These are phyloP conservation scores for Caretta caretta DNA, from an alignment of 2,113 vertebrate genomes.

Conservation along the genomic window DNA sequence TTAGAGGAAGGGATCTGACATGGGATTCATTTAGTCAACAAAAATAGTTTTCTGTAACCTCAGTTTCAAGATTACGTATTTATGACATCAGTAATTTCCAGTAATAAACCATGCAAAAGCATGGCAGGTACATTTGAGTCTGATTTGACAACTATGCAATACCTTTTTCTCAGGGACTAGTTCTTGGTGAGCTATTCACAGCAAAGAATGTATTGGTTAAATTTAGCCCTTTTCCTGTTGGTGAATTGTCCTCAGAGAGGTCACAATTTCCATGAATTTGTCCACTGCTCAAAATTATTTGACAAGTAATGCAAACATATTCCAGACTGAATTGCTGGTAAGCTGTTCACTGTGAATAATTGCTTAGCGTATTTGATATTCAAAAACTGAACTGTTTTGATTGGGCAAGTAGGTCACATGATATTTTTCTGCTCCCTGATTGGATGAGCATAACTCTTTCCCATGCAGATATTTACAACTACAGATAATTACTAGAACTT, in stretches of 20 bases:
- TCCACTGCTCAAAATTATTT: constrained; percentile 44
- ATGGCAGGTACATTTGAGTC: background rate
- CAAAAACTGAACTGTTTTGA: constrained; percentile 23
- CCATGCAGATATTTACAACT: background rate
- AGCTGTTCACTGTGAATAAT: constrained; percentile 7
- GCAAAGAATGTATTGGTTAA: background rate
- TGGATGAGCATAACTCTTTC: background rate
- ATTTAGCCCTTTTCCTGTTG: constrained; percentile 28
- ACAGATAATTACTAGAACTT: background rate
- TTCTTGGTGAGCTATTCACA: background rate
- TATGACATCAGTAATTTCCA: background rate
- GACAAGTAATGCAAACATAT: constrained; percentile 15
- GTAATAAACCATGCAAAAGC: constrained; percentile 23
- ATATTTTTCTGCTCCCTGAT: background rate
- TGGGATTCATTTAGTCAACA: background rate
- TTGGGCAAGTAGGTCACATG: background rate
- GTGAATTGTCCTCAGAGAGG: constrained; percentile 42
- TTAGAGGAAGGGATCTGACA: background rate
- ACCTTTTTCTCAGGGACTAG: constrained; percentile 3
- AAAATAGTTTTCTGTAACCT: constrained; percentile 1
- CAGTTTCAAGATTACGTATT: background rate
- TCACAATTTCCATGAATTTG: constrained; percentile 24
- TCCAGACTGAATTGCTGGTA: background rate
- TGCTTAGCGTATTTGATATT: constrained; percentile 1
- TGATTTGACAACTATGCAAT: background rate